phyloP scores from a whole-genome alignment of 2,888 invertebrate genomes.

The Drosophila colorata region DNA sequence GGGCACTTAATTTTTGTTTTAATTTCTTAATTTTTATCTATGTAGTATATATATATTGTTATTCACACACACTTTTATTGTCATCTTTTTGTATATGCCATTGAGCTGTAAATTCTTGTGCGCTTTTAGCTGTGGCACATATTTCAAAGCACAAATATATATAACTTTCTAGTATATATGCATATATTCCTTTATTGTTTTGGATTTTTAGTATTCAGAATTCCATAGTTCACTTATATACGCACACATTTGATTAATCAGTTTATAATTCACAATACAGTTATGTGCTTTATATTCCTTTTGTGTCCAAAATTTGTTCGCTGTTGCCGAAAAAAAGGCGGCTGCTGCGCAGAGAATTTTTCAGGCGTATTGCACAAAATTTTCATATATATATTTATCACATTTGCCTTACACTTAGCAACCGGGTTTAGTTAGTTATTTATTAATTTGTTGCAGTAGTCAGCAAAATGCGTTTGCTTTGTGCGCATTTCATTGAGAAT shows the following conservation, averaged over 20 bases:
- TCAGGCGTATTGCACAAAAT: slow-evolving; percentile 53
- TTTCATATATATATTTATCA: slow-evolving; percentile 32
- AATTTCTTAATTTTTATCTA: slow-evolving; percentile 1
- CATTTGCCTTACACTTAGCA: slow-evolving; percentile 3
- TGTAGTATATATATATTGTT: neutral
- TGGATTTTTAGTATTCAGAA: neutral
- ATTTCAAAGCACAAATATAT: neutral
- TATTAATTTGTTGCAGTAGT: slow-evolving; percentile 4
- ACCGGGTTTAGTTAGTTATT: slow-evolving; percentile 1
- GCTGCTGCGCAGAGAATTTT: slow-evolving; percentile 74
- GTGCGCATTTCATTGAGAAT: slow-evolving; percentile 43
- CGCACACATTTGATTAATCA: slow-evolving; percentile 1
- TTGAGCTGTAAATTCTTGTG: slow-evolving; percentile 10
- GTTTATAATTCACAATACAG: slow-evolving; percentile 6
- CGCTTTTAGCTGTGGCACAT: slow-evolving; percentile 26
- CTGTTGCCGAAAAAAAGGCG: slow-evolving; percentile 64
- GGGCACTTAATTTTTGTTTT: slow-evolving; percentile 11
- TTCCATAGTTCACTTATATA: neutral
- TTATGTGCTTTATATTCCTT: slow-evolving; percentile 22
- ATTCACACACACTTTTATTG: slow-evolving; percentile 25
- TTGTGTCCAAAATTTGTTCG: slow-evolving; percentile 44
- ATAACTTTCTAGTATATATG: neutral
- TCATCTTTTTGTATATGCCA: slow-evolving; percentile 5
- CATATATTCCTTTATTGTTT: slow-evolving; percentile 16
- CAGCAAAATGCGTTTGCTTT: slow-evolving; percentile 8